A percentile compares a stretch with the other conserved stretches of the same genome.
phyloP scores from a whole-genome alignment of 2,888 invertebrate genomes.

The Macrosiphum euphorbiae region DNA sequence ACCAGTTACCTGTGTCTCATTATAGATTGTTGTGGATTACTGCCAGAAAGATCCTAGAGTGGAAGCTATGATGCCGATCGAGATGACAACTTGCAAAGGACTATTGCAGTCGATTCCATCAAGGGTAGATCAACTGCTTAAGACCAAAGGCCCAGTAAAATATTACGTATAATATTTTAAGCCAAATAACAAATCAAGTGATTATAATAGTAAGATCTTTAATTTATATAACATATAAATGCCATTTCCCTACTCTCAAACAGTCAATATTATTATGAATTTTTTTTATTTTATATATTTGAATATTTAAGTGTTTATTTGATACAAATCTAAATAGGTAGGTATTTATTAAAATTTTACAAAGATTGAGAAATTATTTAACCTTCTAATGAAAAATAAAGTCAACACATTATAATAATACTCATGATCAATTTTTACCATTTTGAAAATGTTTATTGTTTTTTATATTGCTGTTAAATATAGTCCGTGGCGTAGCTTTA shows the following conservation, averaged over 20 bases:
- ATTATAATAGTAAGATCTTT: neutral
- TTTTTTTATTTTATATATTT: neutral
- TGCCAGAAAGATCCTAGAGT: neutral
- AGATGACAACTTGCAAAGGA: neutral
- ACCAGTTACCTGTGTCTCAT: neutral
- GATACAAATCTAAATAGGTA: neutral
- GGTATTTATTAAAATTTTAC: neutral
- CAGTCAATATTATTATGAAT: slow-evolving; percentile 5
- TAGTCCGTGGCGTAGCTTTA: neutral
- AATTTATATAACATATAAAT: neutral
- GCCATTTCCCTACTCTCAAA: neutral
- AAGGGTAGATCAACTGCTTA: neutral
- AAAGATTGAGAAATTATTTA: neutral
- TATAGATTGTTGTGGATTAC: slow-evolving; percentile 19
- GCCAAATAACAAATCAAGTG: neutral
- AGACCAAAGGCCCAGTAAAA: neutral
- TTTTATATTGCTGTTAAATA: neutral
- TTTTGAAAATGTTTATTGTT: neutral
- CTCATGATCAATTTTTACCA: neutral
- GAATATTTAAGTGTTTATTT: neutral
- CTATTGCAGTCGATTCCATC: neutral
- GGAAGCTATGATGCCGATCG: neutral
- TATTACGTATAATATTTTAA: neutral
- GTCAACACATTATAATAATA: neutral
- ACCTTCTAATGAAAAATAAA: neutral